These are phyloP conservation scores for Fistularia commersonii DNA, from an alignment of 2,797 vertebrate genomes.

Conservation along the genomic window DNA sequence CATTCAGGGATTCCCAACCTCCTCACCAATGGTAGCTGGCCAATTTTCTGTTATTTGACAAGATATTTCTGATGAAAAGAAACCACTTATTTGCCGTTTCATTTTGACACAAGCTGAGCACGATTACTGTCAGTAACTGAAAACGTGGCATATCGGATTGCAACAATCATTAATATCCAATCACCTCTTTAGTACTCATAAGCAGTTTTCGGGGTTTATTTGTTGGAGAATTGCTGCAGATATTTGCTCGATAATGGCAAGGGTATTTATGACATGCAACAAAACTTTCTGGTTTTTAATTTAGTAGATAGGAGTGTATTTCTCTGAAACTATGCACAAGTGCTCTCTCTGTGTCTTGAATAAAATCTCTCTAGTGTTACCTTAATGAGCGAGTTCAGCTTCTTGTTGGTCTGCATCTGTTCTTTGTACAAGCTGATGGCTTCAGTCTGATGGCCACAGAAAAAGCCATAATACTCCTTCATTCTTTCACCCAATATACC, in stretches of 20 bases:
- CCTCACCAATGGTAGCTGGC: constrained; percentile 83
- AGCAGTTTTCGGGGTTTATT: no score
- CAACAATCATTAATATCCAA: no score
- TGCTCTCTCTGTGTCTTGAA: constrained; percentile 1
- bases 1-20: constrained; percentile 88
- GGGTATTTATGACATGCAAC: no score
- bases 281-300: no score
- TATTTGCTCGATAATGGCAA: no score
- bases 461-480: constrained; percentile 80
- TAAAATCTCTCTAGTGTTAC: constrained; percentile 55
- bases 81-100: not conserved
- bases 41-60: constrained; percentile 78
- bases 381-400: constrained; percentile 84
- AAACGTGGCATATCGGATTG: no score
- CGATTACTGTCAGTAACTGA: no score
- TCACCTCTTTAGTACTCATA: no score
- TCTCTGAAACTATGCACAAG: not conserved
- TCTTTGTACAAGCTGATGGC: constrained; percentile 85
- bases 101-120: no score
- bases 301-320: not conserved
- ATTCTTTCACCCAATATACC: constrained; percentile 77
- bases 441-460: constrained; percentile 84
- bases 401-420: constrained; percentile 88
- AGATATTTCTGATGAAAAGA: not conserved
- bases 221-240: no score